These are phyloP conservation scores for Notothenia rossii DNA, from an alignment of 2,113 vertebrate species.

Conservation along the genomic window DNA sequence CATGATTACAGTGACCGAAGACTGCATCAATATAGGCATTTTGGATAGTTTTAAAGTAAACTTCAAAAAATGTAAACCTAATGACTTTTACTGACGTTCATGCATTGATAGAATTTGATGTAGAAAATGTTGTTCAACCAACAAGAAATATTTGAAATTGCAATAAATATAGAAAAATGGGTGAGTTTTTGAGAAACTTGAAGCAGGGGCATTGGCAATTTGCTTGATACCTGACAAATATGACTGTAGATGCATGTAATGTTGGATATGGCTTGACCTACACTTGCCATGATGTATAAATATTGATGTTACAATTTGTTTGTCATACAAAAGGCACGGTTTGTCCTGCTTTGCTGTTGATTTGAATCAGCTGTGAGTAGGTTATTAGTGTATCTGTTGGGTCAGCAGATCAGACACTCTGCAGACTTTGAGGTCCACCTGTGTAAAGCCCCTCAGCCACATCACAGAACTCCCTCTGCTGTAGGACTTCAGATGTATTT, in stretches of 20 bases:
- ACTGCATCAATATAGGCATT: neutral
- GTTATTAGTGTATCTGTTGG: conserved; percentile 16
- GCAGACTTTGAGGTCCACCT: conserved; percentile 58
- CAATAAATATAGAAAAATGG: too few relatives aligned
- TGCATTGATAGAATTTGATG: neutral
- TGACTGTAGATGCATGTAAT: too few relatives aligned
- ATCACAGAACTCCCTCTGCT: conserved; percentile 48
- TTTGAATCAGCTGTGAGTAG: neutral
- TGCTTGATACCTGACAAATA: neutral
- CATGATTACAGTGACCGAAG: too few relatives aligned
- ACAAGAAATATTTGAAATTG: neutral
- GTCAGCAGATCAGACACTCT: conserved; percentile 44
- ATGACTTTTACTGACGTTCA: neutral
- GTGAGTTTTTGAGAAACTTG: neutral
- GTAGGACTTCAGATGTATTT: conserved; percentile 55
- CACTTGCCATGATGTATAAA: neutral
- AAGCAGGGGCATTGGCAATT: neutral
- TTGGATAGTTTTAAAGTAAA: neutral
- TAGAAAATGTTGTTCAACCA: neutral
- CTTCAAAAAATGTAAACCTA: neutral
- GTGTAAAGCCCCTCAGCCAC: conserved; percentile 59
- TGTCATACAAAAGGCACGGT: neutral
- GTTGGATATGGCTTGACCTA: neutral
- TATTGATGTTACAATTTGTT: neutral
- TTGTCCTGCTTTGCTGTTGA: neutral